Conservation (phyloP, 1,140 invertebrate species). For the Acromyrmex charruanus region DNA sequence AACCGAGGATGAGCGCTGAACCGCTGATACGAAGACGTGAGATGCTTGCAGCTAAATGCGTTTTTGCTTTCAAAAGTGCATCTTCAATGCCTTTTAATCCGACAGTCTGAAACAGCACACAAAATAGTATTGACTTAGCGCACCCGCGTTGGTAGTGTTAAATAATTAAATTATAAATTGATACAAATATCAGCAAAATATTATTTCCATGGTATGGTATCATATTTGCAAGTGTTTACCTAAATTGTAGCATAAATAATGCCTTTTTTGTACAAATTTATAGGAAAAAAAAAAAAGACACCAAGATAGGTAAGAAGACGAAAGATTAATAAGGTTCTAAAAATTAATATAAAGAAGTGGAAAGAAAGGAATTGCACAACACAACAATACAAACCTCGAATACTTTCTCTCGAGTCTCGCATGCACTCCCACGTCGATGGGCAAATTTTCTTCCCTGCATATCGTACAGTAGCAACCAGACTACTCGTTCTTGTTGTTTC, state of each 20-base stretch:
- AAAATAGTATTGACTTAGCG: neutral
- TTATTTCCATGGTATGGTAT: neutral
- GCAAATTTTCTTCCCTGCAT: conserved; percentile 88
- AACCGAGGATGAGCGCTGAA: conserved; percentile 87
- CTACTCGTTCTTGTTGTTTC: conserved; percentile 82
- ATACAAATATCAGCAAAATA: neutral
- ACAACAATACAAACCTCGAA: conserved; percentile 69
- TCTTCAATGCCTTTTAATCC: conserved; percentile 87
- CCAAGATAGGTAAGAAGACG: no score
- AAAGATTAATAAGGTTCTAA: no score
- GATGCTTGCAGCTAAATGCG: conserved; percentile 90
- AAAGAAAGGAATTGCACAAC: neutral
- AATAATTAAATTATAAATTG: neutral
- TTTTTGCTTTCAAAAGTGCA: conserved; percentile 88
- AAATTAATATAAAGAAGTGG: no score
- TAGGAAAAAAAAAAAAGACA: no score
- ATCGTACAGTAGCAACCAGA: conserved; percentile 89
- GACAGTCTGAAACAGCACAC: conserved; percentile 78
- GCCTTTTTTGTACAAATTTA: no score
- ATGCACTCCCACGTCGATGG: conserved; percentile 78
- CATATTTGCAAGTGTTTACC: no score
- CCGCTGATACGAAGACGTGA: conserved; percentile 90
- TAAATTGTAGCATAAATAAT: no score
- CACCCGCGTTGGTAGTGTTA: no score
- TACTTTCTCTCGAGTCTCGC: conserved; percentile 79